Percentiles rank a stretch among this genome's conserved stretches.
phyloP scores from a whole-genome alignment of 2,113 vertebrate species.

The Chiloscyllium plagiosum region DNA sequence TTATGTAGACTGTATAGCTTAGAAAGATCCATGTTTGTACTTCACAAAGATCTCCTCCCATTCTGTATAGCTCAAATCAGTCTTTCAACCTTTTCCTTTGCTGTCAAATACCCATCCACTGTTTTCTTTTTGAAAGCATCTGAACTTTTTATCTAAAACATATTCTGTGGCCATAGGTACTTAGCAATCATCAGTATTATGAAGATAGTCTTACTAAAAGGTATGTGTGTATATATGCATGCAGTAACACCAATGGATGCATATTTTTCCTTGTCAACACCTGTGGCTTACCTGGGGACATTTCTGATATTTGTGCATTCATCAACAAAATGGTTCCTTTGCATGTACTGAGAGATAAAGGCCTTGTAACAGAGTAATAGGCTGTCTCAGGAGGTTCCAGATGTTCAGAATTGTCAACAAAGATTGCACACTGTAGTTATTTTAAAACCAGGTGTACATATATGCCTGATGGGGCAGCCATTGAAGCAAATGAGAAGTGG shows the following conservation, averaged over 20 bases:
- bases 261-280: neutral
- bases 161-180: too few species aligned
- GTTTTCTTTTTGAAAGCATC: neutral
- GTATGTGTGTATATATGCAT: neutral
- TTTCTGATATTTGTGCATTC: neutral
- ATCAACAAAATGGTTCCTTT: neutral
- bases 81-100: too few species aligned
- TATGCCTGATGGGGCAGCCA: neutral
- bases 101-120: neutral
- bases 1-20: too few species aligned
- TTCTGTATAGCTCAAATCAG: neutral
- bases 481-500: constrained; percentile 19
- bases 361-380: constrained; percentile 3
- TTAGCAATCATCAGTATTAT: neutral
- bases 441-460: constrained; percentile 20
- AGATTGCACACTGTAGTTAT: neutral
- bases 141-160: too few species aligned
- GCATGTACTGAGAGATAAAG: neutral
- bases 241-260: neutral
- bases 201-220: neutral
- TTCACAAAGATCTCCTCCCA: too few species aligned
- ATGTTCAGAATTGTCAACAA: neutral
- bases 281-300: neutral
- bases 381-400: constrained; percentile 13
- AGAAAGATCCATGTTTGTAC: too few species aligned